These are phyloP conservation scores for Psococerastis gibbosa DNA, from an alignment of 2,888 invertebrate genomes.

Conservation along the genomic window DNA sequence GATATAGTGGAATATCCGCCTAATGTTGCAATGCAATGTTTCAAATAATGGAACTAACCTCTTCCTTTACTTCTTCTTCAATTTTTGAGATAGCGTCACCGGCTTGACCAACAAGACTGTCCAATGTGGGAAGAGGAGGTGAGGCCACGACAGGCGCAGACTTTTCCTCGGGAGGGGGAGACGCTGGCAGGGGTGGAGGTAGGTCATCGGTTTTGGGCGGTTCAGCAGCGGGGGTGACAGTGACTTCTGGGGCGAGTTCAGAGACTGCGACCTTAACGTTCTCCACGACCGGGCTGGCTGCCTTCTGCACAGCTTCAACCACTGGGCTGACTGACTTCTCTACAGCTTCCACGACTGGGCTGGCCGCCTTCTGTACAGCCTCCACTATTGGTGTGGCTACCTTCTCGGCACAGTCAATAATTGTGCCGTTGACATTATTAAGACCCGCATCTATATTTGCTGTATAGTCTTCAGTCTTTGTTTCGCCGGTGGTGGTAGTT, in stretches of 20 bases:
- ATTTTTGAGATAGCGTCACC: neutral
- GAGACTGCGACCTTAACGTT: neutral
- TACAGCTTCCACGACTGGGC: conserved; percentile 6
- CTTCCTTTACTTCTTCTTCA: neutral
- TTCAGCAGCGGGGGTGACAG: neutral
- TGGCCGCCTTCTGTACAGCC: neutral
- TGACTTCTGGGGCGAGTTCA: neutral
- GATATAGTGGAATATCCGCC: no score
- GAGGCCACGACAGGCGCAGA: no score
- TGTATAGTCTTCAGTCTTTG: no score
- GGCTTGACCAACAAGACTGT: neutral
- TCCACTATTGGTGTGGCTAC: neutral
- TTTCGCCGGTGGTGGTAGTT: conserved; percentile 1
- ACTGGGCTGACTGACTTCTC: neutral
- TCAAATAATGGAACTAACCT: no score
- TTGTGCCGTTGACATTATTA: neutral
- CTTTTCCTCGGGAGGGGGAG: conserved; percentile 5
- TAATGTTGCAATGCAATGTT: no score
- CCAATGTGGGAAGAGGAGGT: no score
- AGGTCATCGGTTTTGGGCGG: neutral
- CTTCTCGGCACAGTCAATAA: neutral
- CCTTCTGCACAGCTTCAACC: conserved; percentile 5
- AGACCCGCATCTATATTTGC: neutral
- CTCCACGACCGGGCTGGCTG: neutral
- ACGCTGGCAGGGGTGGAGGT: conserved; percentile 6